Evolutionary conservation across 1,140 invertebrate species (phyloP), one percentile per base, ranked within the genome.

Genomic region (Hyles euphorbiae): DNA sequence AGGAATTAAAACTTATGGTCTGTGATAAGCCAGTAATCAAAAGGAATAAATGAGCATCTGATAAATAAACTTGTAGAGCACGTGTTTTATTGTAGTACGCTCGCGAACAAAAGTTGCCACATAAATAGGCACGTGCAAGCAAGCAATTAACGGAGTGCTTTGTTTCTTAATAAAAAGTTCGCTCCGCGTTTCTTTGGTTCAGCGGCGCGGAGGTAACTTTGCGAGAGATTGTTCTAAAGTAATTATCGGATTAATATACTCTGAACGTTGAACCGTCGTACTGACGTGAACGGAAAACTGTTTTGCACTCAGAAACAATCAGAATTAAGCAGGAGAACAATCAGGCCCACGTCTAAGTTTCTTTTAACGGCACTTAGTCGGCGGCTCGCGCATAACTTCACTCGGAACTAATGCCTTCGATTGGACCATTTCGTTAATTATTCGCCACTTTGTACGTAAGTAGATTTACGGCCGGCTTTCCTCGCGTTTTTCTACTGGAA

Each of bases 401-500:
- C 72, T 77, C 69, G 68, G 71, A 86, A 86, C 81, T 85, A 88
- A 87, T 85, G 82, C 82, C 78, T 80, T 75, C 81, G 83, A 88
- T 88, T 80, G 82, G 82, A 83, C 83, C 85, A 87, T 88, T 88
- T 82, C 81, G 79, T 87, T 88, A 88, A 88, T 88, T 88, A 88
- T 88, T 88, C 85, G 81, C 79, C 82, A 88, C 85, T 88, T 85
- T 83, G 76, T 84, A 86, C 78, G 81, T 88, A 88, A 88, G 83
- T 86, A 81, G 85, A 88, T 88, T 88, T 88, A 87, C 78, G 81
- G 74, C 75, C 70, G 62, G 76, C 75, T 82, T 80, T 83, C 72
- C 74, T 74, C 73, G 72, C 70, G 64, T 78, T 78, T 75, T 78
- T 76, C 66, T 62, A 67, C 61, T 65, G 44, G 60, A 67, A 65